Conservation (phyloP, 2,888 invertebrate genomes). For the Athripsodes cinereus region DNA sequence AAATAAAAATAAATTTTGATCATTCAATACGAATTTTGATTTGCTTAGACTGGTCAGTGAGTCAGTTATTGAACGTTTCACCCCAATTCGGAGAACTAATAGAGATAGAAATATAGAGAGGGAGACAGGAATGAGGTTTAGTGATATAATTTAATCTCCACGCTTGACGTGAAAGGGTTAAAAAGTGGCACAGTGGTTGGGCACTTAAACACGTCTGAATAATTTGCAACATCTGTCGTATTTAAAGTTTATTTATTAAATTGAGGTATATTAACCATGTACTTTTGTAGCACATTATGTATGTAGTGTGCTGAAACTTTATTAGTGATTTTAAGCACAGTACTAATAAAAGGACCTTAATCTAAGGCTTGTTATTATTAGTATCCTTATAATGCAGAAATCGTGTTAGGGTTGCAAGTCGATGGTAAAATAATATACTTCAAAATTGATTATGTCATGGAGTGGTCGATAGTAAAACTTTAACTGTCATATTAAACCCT, state of each 20-base stretch:
- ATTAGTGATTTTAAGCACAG: not conserved
- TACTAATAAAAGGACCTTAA: not conserved
- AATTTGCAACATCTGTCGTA: not conserved
- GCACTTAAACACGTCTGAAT: not conserved
- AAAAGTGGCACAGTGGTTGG: not conserved
- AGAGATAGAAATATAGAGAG: too few species aligned
- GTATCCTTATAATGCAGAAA: too few species aligned
- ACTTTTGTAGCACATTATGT: not conserved
- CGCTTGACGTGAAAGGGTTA: not conserved
- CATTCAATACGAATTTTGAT: too few species aligned
- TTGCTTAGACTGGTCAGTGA: too few species aligned
- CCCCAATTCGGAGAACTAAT: not conserved
- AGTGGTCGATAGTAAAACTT: too few species aligned
- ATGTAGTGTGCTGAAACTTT: not conserved
- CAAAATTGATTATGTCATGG: too few species aligned
- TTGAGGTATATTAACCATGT: not conserved
- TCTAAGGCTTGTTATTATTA: too few species aligned
- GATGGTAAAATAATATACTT: too few species aligned
- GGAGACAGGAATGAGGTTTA: not conserved
- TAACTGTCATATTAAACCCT: too few species aligned
- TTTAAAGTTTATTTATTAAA: conserved; percentile 1
- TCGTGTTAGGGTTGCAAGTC: too few species aligned
- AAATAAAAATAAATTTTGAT: too few species aligned
- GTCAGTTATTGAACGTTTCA: too few species aligned
- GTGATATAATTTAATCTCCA: not conserved